These are phyloP conservation scores for Macropodus opercularis DNA, from an alignment of 2,797 vertebrate species.

Conservation along the genomic window DNA sequence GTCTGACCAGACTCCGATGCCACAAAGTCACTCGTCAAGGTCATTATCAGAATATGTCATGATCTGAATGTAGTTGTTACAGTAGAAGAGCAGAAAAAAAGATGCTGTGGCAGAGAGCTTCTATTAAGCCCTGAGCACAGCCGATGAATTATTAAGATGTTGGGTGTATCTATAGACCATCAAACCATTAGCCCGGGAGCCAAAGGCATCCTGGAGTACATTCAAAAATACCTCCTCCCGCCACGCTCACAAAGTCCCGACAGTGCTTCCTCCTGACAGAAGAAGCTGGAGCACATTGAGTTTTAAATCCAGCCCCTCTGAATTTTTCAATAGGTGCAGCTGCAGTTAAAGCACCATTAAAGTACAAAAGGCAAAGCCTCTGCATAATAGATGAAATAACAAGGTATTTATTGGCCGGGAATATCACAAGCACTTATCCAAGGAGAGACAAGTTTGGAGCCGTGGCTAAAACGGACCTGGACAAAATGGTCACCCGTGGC, in stretches of 20 bases:
- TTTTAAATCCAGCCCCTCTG: slow-evolving; percentile 60
- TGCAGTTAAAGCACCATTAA: slow-evolving; percentile 72
- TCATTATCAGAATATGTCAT: slow-evolving; percentile 43
- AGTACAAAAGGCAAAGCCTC: slow-evolving; percentile 53
- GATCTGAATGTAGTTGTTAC: slow-evolving; percentile 34
- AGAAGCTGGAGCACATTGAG: slow-evolving; percentile 55
- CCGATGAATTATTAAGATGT: slow-evolving; percentile 81
- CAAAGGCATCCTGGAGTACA: slow-evolving; percentile 61
- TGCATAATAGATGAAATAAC: slow-evolving; percentile 78
- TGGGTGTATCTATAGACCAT: slow-evolving; percentile 77
- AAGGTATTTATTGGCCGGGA: slow-evolving; percentile 68
- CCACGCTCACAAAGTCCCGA: slow-evolving; percentile 49
- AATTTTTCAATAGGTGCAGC: slow-evolving; percentile 73
- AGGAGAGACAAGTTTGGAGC: not conserved
- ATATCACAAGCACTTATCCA: slow-evolving; percentile 39
- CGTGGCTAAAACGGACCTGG: slow-evolving; percentile 22
- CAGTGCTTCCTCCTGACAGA: slow-evolving; percentile 68
- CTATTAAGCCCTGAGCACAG: slow-evolving; percentile 70
- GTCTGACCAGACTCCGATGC: slow-evolving; percentile 22
- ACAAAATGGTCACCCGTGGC: slow-evolving; percentile 38
- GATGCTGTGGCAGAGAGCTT: slow-evolving; percentile 59
- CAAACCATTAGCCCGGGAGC: slow-evolving; percentile 78
- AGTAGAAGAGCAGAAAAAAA: slow-evolving; percentile 22
- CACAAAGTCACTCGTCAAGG: slow-evolving; percentile 29
- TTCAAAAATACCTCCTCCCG: slow-evolving; percentile 64